Evolutionary conservation across 2,113 vertebrate genomes (phyloP).

Genomic region (Siphamia tubifer): DNA sequence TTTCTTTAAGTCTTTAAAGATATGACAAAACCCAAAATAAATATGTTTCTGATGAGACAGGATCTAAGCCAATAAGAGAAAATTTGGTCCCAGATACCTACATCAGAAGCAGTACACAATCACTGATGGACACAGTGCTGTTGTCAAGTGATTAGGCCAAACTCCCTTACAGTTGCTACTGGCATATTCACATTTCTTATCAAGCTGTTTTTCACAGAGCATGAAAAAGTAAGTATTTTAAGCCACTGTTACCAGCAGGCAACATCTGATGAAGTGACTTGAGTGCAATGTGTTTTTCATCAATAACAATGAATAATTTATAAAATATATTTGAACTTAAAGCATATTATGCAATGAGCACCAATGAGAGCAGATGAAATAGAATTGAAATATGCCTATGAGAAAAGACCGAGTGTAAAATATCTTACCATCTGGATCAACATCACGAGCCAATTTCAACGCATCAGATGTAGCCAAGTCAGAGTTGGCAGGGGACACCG

Average conservation of each 20-base stretch:
- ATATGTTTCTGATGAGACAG: neutral
- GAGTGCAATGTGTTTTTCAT: neutral
- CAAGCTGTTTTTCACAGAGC: neutral
- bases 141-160: neutral
- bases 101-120: neutral
- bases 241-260: neutral
- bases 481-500: constrained; percentile 83
- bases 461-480: constrained; percentile 84
- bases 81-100: neutral
- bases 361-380: neutral
- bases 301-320: constrained; percentile 27
- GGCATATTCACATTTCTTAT: constrained; percentile 2
- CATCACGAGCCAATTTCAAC: constrained; percentile 82
- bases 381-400: constrained; percentile 24
- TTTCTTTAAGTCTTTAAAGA: neutral
- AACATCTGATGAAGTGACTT: constrained; percentile 9
- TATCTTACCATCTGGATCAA: constrained; percentile 81
- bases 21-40: neutral
- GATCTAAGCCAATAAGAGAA: neutral
- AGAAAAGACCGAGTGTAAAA: constrained; percentile 9
- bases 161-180: neutral
- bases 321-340: constrained; percentile 6
- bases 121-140: neutral
- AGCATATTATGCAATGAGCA: constrained; percentile 4
- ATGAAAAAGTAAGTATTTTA: constrained; percentile 1